Percentiles rank a stretch among this genome's conserved stretches.
Conservation (phyloP, 2,113 vertebrate species). For the Corythornis madagascariensis region DNA sequence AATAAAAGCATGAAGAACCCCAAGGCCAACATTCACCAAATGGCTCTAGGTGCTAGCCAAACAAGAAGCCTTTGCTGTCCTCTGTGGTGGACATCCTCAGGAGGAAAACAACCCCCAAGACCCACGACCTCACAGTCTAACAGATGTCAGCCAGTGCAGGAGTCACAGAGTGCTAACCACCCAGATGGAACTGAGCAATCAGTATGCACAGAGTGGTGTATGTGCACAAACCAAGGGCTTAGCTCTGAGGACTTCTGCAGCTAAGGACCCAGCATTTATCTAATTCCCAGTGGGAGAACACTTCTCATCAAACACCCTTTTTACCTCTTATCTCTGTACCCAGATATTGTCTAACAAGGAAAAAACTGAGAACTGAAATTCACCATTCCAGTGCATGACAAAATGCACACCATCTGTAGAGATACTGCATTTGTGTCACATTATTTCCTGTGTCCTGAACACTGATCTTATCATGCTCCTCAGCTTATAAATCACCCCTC, state of each 20-base stretch:
- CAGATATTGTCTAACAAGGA: background rate
- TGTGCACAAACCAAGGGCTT: background rate
- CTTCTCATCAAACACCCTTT: background rate
- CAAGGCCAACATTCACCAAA: background rate
- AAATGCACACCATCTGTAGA: background rate
- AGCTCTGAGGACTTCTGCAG: background rate
- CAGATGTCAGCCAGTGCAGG: background rate
- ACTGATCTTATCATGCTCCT: background rate
- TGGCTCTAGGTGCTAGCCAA: background rate
- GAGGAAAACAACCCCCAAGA: background rate
- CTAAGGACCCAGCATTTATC: background rate
- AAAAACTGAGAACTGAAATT: background rate
- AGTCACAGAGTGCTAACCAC: background rate
- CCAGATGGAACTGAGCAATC: background rate
- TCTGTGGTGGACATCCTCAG: background rate
- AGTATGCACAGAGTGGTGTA: background rate
- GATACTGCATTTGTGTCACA: background rate
- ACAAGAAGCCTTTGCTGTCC: background rate
- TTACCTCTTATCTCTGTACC: background rate
- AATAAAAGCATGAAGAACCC: background rate
- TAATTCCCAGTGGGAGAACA: background rate
- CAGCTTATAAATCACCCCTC: background rate
- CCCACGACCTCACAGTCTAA: too few relatives aligned
- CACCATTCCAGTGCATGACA: background rate
- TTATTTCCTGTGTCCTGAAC: background rate